Conservation (phyloP, 2,113 vertebrate genomes). For the Tringa solitaria region DNA sequence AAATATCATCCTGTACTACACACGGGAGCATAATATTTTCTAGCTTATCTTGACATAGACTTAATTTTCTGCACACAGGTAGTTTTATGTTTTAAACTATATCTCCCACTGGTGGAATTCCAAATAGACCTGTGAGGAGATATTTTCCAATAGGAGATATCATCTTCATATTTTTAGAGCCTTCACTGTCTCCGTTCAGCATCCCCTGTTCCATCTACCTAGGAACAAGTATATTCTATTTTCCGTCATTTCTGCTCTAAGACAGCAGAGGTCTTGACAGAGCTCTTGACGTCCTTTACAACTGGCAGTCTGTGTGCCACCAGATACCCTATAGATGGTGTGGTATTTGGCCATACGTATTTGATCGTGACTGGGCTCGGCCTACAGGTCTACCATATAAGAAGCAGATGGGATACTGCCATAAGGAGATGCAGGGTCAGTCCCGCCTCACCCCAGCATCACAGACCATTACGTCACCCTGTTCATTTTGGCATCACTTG, state of each 20-base stretch:
- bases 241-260: not conserved
- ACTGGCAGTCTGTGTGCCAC: not conserved
- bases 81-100: not conserved
- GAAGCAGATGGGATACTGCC: rapidly evolving
- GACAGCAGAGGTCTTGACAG: not conserved
- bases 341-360: not conserved
- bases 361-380: not conserved
- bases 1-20: not conserved
- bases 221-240: not conserved
- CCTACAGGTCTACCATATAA: not conserved
- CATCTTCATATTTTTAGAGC: not conserved
- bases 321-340: not conserved
- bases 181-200: rapidly evolving
- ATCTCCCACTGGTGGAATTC: not conserved
- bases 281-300: not conserved
- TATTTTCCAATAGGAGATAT: not conserved
- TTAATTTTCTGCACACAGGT: not conserved
- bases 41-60: not conserved
- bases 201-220: not conserved
- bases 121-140: not conserved
- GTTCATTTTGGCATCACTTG: not conserved
- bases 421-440: not conserved
- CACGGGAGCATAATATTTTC: not conserved
- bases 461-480: not conserved
- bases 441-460: not conserved